Conservation (phyloP, 2,797 vertebrate species). For the Myripristis murdjan region DNA sequence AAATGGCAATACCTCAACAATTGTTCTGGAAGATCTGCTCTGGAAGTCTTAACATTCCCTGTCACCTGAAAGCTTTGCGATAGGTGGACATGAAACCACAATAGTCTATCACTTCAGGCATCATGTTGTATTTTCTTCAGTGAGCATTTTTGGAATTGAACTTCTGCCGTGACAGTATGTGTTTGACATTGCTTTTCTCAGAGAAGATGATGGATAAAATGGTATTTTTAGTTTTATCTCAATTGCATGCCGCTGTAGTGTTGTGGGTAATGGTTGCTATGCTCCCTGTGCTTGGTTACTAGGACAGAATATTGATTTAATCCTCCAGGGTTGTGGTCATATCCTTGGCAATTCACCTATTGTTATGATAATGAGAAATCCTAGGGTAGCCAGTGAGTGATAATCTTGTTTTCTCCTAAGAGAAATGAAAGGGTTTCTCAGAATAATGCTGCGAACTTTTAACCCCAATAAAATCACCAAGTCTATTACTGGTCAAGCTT, state of each 20-base stretch:
- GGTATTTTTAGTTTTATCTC: conserved; percentile 46
- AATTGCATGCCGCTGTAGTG: conserved; percentile 38
- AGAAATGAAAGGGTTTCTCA: conserved; percentile 69
- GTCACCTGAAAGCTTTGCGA: conserved; percentile 28
- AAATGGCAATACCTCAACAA: conserved; percentile 49
- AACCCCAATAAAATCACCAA: conserved; percentile 65
- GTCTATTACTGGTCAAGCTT: conserved; percentile 48
- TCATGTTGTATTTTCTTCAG: conserved; percentile 43
- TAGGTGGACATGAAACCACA: conserved; percentile 33
- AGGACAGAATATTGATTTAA: conserved; percentile 77
- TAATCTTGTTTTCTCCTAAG: conserved; percentile 63
- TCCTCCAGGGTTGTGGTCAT: conserved; percentile 68
- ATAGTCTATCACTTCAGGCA: conserved; percentile 24
- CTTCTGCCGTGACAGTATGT: conserved; percentile 32
- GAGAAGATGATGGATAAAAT: conserved; percentile 39
- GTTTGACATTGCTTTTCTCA: conserved; percentile 43
- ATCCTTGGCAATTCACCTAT: conserved; percentile 70
- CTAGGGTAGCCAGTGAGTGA: conserved; percentile 65
- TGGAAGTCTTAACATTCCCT: conserved; percentile 2
- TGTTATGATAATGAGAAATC: conserved; percentile 80
- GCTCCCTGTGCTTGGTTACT: conserved; percentile 63
- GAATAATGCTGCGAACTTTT: conserved; percentile 71
- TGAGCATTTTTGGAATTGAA: conserved; percentile 40
- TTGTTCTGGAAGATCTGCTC: conserved; percentile 33
- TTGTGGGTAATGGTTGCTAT: conserved; percentile 69